Evolutionary conservation across 2,113 vertebrate species (phyloP), one percentile per base, ranked within the genome.

Genomic region (Lophochroa leadbeateri): DNA sequence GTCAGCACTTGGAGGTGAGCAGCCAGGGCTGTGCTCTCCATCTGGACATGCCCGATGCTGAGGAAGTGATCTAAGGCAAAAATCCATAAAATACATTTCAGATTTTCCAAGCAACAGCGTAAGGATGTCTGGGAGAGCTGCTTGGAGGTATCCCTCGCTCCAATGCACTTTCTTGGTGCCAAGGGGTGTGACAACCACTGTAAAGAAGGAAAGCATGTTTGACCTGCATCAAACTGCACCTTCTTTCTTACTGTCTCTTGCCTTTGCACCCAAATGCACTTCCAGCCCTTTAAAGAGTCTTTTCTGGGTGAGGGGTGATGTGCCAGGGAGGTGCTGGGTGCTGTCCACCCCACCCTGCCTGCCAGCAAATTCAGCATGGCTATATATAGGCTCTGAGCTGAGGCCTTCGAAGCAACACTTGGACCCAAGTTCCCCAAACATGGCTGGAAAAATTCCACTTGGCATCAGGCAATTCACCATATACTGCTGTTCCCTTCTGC

Each of bases 351-450:
- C 68, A 44, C 9, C 58, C 78, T 50, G 27, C 50, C 77, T 87
- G 86, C 67, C 95, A 95, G 76, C n/a, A 92, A 67, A 83, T 91
- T 60, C 72, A 92, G 60, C 64, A 44, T 31, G 68, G 75, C 87
- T 96, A 96, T 93, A 95, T 95, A 88, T 92, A 95, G 91, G 74
- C n/a, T 17, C 67, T 90, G 82, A 94, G 69, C 41, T 64, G 91
- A 84, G 91, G 82, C 86, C 88, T 94, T 70, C 65, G 35, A 94
- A 96, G 86, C 72, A 96, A 83, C 47, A 25, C 88, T 93, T 86
- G 91, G 91, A 91, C 70, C 71, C 13, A 70, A 87, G 84, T 88
- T 91, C 86, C 81, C 94, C 68, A 31, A 95, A 94, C 86, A 93
- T 1, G 79, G 43, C 88, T 93, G 93, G 89, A 94, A 91, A 88